Conservation (phyloP, 2,888 invertebrate species). For the Leptopilina myrica region DNA sequence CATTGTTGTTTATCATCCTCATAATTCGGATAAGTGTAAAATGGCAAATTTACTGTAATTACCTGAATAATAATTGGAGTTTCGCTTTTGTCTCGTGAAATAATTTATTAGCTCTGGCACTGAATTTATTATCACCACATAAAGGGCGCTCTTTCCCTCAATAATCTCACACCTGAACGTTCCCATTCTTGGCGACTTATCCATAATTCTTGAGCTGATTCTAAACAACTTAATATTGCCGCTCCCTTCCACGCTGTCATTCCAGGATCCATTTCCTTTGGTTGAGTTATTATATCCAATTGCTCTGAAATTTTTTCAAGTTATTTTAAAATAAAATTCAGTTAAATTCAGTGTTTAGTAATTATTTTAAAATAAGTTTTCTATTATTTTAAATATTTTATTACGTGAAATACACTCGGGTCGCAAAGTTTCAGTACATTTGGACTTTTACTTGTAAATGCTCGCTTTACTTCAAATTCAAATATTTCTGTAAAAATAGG, state of each 20-base stretch:
- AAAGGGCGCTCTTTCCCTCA: slow-evolving; percentile 95
- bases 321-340: too few species aligned
- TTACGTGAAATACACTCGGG: too few species aligned
- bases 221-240: slow-evolving; percentile 93
- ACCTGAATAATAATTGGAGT: background rate
- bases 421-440: too few species aligned
- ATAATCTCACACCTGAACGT: slow-evolving; percentile 88
- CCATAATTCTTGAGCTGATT: slow-evolving; percentile 96
- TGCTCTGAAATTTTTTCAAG: slow-evolving; percentile 79
- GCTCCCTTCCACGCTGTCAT: slow-evolving; percentile 97
- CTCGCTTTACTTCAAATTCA: too few species aligned
- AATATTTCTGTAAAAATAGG: too few species aligned
- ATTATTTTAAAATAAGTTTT: too few species aligned
- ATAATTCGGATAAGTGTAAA: slow-evolving; percentile 67
- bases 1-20: slow-evolving; percentile 64
- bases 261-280: slow-evolving; percentile 94
- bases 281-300: slow-evolving; percentile 92
- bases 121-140: slow-evolving; percentile 81
- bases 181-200: slow-evolving; percentile 92
- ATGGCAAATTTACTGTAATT: slow-evolving; percentile 62
- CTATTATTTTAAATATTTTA: too few species aligned
- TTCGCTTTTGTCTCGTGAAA: background rate
- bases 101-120: slow-evolving; percentile 9
- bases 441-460: too few species aligned
- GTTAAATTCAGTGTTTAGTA: too few species aligned